phyloP scores from a whole-genome alignment of 1,140 invertebrate species.

The Gonioctena quinquepunctata region DNA sequence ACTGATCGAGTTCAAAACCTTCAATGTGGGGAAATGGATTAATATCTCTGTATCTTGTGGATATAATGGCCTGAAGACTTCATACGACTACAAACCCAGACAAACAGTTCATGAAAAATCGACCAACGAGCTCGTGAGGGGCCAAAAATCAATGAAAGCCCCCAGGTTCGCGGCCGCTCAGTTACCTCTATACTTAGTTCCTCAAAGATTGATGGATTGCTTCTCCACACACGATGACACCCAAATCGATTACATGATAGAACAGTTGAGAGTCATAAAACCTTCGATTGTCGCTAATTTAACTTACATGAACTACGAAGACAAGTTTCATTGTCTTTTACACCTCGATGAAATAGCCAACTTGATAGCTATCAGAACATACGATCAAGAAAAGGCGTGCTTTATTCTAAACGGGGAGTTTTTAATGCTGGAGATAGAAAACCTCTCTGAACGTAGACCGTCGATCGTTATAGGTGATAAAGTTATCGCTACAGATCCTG shows the following conservation, averaged over 20 bases:
- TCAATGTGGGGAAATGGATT: conserved; percentile 62
- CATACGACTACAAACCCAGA: neutral
- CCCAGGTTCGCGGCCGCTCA: conserved; percentile 61
- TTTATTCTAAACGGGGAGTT: conserved; percentile 69
- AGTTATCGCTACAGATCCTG: conserved; percentile 64
- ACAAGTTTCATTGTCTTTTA: conserved; percentile 72
- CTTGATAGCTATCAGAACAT: conserved; percentile 68
- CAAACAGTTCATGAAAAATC: neutral
- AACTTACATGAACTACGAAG: conserved; percentile 62
- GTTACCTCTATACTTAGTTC: conserved; percentile 61
- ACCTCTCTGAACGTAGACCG: conserved; percentile 81
- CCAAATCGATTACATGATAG: conserved; percentile 11
- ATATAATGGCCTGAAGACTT: conserved; percentile 1
- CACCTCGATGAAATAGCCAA: conserved; percentile 78
- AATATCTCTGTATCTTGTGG: conserved; percentile 55
- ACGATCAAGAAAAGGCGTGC: conserved; percentile 68
- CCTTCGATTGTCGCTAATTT: conserved; percentile 60
- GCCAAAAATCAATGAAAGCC: conserved; percentile 60
- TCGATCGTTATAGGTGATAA: conserved; percentile 79
- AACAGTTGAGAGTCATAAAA: conserved; percentile 55
- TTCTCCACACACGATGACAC: conserved; percentile 38
- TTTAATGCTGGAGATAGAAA: conserved; percentile 75
- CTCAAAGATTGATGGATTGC: conserved; percentile 60
- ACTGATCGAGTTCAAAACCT: conserved; percentile 62
- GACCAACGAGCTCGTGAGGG: conserved; percentile 39